Evolutionary conservation across 1,140 invertebrate genomes (phyloP).

Genomic region (Bombus ignitus): DNA sequence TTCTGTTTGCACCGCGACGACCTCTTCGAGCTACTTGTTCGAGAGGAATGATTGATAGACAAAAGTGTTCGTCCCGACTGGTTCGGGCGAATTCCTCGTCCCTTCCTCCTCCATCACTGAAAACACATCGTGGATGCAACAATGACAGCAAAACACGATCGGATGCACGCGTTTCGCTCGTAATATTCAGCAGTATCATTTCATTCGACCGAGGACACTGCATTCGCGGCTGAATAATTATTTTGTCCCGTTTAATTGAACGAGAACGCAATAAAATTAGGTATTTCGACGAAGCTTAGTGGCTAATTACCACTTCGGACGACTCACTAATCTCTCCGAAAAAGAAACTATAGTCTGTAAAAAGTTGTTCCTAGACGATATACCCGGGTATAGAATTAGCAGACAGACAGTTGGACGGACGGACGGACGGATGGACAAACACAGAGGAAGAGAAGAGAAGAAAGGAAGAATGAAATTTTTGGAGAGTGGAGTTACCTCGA

Average conservation of each 20-base stretch:
- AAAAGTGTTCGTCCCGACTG: background rate
- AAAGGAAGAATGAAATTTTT: background rate
- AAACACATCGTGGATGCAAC: background rate
- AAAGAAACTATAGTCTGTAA: background rate
- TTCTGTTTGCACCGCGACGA: background rate
- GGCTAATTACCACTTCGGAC: background rate
- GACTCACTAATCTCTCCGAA: background rate
- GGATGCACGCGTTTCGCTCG: slow-evolving; percentile 17
- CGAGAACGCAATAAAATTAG: background rate
- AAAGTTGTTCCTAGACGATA: background rate
- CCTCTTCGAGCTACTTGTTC: background rate
- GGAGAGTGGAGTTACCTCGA: slow-evolving; percentile 49
- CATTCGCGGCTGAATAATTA: slow-evolving; percentile 5
- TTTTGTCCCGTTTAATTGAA: background rate
- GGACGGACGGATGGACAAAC: background rate
- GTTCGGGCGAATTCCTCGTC: background rate
- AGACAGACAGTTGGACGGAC: background rate
- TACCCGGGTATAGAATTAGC: background rate
- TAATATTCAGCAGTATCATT: slow-evolving; percentile 49
- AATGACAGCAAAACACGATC: background rate
- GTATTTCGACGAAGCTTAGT: background rate
- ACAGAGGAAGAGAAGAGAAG: slow-evolving; percentile 11
- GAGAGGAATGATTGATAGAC: background rate
- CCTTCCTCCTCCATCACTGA: background rate
- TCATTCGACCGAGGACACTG: slow-evolving; percentile 37